A percentile compares a stretch with the other conserved stretches of the same genome.
phyloP scores from a whole-genome alignment of 1,140 invertebrate genomes.

The Homarus americanus region DNA sequence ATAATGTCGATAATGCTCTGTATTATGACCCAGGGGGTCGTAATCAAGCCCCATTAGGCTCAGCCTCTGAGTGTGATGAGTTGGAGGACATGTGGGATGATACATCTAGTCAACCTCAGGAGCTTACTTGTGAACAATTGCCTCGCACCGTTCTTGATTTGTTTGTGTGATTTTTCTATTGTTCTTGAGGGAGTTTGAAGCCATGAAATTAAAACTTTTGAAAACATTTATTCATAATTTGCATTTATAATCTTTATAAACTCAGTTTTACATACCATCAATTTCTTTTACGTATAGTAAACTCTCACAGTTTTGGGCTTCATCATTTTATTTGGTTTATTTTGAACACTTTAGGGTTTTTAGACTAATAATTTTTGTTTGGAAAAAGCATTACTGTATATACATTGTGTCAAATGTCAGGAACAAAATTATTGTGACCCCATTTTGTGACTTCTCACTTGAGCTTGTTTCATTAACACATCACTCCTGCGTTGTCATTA shows the following conservation, averaged over 20 bases:
- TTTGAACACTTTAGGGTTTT: too few relatives aligned
- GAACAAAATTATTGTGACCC: too few relatives aligned
- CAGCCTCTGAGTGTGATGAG: constrained; percentile 40
- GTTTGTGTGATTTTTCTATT: constrained; percentile 55
- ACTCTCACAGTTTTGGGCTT: too few relatives aligned
- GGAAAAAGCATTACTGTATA: too few relatives aligned
- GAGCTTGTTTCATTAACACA: too few relatives aligned
- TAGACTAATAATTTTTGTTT: too few relatives aligned
- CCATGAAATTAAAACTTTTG: not conserved
- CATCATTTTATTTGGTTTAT: too few relatives aligned
- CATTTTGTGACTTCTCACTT: too few relatives aligned
- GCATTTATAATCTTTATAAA: not conserved
- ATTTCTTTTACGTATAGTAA: too few relatives aligned
- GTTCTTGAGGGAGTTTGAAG: not conserved
- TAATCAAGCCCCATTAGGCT: constrained; percentile 1
- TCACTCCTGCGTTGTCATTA: too few relatives aligned
- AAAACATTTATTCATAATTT: not conserved
- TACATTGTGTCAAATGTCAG: too few relatives aligned
- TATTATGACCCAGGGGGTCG: constrained; percentile 51
- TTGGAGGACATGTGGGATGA: constrained; percentile 72
- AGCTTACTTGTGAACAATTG: constrained; percentile 52
- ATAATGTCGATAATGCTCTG: constrained; percentile 32
- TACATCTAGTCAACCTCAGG: constrained; percentile 39
- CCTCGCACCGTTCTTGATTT: constrained; percentile 74
- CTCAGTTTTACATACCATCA: too few relatives aligned